phyloP scores from a whole-genome alignment of 2,113 vertebrate genomes.

The Pachypanchax playfairii region DNA sequence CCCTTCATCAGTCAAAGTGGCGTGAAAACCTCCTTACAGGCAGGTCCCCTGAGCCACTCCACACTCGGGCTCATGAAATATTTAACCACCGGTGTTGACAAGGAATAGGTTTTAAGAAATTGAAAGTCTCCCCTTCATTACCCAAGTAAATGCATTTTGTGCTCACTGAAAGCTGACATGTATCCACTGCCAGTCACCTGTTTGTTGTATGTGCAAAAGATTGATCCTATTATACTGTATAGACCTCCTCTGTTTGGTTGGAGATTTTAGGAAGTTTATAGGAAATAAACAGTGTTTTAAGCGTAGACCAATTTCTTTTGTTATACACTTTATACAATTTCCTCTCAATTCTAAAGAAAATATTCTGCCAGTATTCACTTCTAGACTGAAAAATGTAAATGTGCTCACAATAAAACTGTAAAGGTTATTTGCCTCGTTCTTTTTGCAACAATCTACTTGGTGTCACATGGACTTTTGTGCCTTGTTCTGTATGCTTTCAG shows the following conservation, averaged over 20 bases:
- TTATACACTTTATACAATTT: background rate
- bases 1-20: constrained; percentile 79
- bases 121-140: constrained; percentile 83
- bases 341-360: background rate
- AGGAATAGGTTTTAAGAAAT: constrained; percentile 89
- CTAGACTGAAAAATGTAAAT: constrained; percentile 14
- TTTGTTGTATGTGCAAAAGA: constrained; percentile 42
- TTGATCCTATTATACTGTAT: constrained; percentile 53
- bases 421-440: background rate
- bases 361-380: background rate
- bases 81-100: constrained; percentile 86
- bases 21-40: constrained; percentile 78
- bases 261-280: constrained; percentile 23
- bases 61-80: constrained; percentile 87
- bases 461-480: background rate
- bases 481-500: background rate
- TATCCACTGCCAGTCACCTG: constrained; percentile 42
- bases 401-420: constrained; percentile 5
- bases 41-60: constrained; percentile 76
- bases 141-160: constrained; percentile 80
- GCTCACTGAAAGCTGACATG: constrained; percentile 46
- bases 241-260: constrained; percentile 37
- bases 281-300: constrained; percentile 26
- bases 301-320: constrained; percentile 23
- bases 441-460: background rate